Evolutionary conservation across 2,797 vertebrate species (phyloP).

Genomic region (Loriculus beryllinus): DNA sequence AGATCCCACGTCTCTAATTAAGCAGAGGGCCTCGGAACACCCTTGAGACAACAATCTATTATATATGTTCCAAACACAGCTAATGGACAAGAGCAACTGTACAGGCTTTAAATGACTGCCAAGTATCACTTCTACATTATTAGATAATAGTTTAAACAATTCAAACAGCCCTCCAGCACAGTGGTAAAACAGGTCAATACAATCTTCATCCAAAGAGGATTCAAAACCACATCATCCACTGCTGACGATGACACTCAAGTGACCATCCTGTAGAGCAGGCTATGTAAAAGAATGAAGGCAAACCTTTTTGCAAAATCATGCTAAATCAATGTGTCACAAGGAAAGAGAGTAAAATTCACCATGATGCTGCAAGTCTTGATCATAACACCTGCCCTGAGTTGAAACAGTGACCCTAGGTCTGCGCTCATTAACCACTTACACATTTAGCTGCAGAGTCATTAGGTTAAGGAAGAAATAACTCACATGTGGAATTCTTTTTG

Average conservation of each 20-base stretch:
- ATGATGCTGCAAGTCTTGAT: background rate
- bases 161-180: background rate
- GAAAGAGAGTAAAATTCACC: background rate
- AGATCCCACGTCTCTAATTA: background rate
- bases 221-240: fast-evolving
- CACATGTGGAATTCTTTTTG: background rate
- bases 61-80: background rate
- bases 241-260: background rate
- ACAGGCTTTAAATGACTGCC: background rate
- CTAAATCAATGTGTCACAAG: fast-evolving
- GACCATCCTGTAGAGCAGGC: background rate
- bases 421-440: background rate
- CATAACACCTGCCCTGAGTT: background rate
- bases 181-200: background rate
- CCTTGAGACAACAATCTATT: background rate
- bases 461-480: background rate
- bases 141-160: background rate
- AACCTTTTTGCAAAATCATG: background rate
- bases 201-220: background rate
- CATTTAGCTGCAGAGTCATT: background rate
- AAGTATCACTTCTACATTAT: background rate
- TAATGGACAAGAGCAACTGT: background rate
- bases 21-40: background rate
- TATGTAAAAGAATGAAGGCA: background rate
- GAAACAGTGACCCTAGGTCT: background rate